A percentile compares a stretch with the other conserved stretches of the same genome.
These are phyloP conservation scores for Augochlorella aurata DNA, from an alignment of 2,888 invertebrate species.

Conservation along the genomic window DNA sequence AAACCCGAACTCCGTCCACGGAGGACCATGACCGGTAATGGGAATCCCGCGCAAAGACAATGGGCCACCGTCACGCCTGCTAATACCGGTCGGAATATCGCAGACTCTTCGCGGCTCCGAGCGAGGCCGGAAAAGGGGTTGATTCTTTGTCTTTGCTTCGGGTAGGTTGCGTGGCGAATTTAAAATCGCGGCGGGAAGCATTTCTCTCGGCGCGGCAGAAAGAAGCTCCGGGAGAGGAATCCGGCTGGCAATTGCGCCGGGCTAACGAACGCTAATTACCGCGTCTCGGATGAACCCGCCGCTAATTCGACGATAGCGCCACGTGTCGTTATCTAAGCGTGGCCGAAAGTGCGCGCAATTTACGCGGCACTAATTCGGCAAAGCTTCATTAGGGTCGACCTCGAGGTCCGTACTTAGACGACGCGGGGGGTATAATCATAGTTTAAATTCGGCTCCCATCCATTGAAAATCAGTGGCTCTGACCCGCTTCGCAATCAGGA, in stretches of 20 bases:
- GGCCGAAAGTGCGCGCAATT: conserved; percentile 76
- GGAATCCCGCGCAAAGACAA: conserved; percentile 37
- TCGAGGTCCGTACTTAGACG: conserved; percentile 80
- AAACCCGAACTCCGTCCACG: background rate
- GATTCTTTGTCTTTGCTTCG: too few relatives aligned
- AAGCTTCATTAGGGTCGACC: conserved; percentile 79
- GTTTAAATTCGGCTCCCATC: conserved; percentile 81
- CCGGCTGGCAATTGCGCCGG: background rate
- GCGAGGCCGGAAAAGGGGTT: background rate
- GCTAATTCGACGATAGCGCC: conserved; percentile 42
- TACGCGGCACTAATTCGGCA: conserved; percentile 80
- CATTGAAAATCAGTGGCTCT: conserved; percentile 82
- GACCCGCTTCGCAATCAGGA: conserved; percentile 79
- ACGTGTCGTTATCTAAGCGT: conserved; percentile 56
- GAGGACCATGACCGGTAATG: background rate
- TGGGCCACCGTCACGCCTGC: conserved; percentile 37
- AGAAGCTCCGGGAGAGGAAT: background rate
- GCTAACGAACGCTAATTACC: conserved; percentile 42
- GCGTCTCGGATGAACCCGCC: background rate
- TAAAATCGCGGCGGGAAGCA: background rate
- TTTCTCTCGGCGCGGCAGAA: background rate
- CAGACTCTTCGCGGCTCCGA: conserved; percentile 1
- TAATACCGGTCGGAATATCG: conserved; percentile 20
- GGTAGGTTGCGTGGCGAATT: background rate
- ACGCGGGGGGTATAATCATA: conserved; percentile 79